These are phyloP conservation scores for Frankliniella intonsa DNA, from an alignment of 2,888 invertebrate genomes.

Conservation along the genomic window DNA sequence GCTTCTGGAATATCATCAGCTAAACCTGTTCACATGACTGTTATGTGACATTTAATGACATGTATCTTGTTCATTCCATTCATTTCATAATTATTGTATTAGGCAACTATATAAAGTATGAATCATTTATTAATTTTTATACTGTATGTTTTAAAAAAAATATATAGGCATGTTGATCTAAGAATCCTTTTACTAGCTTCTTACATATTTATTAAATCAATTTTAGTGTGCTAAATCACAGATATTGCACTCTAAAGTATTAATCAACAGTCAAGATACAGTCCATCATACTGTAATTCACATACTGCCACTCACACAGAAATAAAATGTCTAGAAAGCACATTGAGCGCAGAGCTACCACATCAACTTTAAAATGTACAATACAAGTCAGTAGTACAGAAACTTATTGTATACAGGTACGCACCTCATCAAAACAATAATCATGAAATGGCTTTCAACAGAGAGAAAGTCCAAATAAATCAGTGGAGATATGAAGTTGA, in stretches of 20 bases:
- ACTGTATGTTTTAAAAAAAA: background rate
- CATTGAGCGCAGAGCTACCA: background rate
- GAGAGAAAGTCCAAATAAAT: too few species aligned
- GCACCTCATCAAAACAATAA: background rate
- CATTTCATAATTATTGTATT: background rate
- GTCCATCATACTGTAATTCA: background rate
- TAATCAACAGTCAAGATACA: background rate
- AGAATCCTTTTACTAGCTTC: background rate
- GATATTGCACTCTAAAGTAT: background rate
- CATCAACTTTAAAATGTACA: too few species aligned
- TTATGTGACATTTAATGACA: background rate
- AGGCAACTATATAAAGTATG: background rate
- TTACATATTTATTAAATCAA: background rate
- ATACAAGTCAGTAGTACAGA: background rate
- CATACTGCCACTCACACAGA: background rate
- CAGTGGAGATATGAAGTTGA: too few species aligned
- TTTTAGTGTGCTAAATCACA: conserved; percentile 6
- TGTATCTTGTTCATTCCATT: background rate
- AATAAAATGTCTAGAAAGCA: background rate
- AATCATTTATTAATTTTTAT: background rate
- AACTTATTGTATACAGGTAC: conserved; percentile 8
- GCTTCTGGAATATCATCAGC: conserved; percentile 44
- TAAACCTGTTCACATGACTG: conserved; percentile 44
- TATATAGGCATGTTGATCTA: background rate
- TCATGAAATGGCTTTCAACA: background rate